These are phyloP conservation scores for Pseudopodoces humilis DNA, from an alignment of 2,113 vertebrate species.

Conservation along the genomic window DNA sequence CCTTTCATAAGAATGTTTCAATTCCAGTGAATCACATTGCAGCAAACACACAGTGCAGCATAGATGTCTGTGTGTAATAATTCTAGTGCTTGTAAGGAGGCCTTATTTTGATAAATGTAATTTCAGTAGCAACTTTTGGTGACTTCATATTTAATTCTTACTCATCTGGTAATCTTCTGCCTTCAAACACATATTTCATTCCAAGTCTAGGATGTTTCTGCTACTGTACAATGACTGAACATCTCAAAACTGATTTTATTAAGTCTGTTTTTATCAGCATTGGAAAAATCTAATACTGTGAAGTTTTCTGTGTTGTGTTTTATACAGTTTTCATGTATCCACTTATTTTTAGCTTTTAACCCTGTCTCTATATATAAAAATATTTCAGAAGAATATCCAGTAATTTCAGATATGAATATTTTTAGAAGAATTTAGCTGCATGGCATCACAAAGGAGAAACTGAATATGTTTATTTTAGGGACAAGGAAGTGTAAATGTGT, in stretches of 20 bases:
- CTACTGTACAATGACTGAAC: background rate
- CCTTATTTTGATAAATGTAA: background rate
- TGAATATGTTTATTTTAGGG: background rate
- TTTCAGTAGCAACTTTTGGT: background rate
- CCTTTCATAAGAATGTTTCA: background rate
- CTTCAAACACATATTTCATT: background rate
- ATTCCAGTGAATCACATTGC: background rate
- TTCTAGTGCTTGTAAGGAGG: background rate
- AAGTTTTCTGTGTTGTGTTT: background rate
- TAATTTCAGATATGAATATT: background rate
- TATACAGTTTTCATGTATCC: background rate
- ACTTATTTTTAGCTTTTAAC: background rate
- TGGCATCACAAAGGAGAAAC: background rate
- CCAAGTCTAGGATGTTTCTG: background rate
- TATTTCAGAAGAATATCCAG: background rate
- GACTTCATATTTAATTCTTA: background rate
- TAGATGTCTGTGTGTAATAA: background rate
- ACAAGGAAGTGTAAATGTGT: background rate
- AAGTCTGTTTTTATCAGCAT: background rate
- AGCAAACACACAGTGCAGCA: background rate
- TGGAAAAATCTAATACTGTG: background rate
- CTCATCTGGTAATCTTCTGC: background rate
- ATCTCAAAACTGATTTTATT: background rate
- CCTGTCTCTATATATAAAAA: background rate
- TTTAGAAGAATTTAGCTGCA: background rate